Evolutionary conservation across 2,113 vertebrate genomes (phyloP), one percentile per base, ranked within the genome.

Genomic region (Ammodytes dubius): DNA sequence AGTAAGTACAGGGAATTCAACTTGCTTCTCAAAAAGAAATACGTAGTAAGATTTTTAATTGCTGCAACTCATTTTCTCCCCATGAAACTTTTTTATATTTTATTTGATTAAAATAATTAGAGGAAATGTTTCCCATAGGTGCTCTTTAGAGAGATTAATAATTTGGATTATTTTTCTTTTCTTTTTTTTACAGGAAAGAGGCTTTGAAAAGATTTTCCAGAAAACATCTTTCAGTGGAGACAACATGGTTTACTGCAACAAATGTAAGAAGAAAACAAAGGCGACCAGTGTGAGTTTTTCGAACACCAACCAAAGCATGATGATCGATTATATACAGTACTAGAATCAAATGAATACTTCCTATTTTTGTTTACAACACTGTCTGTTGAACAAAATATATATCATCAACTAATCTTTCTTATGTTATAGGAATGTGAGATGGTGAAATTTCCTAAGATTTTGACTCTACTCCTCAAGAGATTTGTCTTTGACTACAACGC

Each of bases 381-480:
- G 13, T 52, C 49, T 52, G 19, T 12, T n/a, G 17, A 42, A 15
- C 43, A 27, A 19, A 17, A 45, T 12, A 4, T 13, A 9, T 53
- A 4, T 52, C 57, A 19, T 43, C 39, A 15, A 3, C 53, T 61
- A 1, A 42, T 47, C 1, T 27, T 7, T 5, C 3, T 43, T 37
- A n/a, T 79, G 19, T 39, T 57, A 2, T 57, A 94, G 92, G 54
- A 42, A 70, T 84, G 50, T 70, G 14, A 87, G 40, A 84, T 91
- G 49, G 39, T 63, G 11, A 10, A 27, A 15, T 73, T 13, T 54
- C 92, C 93, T 54, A 61, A 70, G 9, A 77, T 90, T 45, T 47
- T 94, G 66, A 82, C 52, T 65, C 75, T 94, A 2, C 90, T 93
- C 19, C 82, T 92, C 42, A 93, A 93, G 75, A 90, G 90, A 52